Conservation (phyloP, 2,797 vertebrate genomes). For the Typhlichthys eigenmanni region DNA sequence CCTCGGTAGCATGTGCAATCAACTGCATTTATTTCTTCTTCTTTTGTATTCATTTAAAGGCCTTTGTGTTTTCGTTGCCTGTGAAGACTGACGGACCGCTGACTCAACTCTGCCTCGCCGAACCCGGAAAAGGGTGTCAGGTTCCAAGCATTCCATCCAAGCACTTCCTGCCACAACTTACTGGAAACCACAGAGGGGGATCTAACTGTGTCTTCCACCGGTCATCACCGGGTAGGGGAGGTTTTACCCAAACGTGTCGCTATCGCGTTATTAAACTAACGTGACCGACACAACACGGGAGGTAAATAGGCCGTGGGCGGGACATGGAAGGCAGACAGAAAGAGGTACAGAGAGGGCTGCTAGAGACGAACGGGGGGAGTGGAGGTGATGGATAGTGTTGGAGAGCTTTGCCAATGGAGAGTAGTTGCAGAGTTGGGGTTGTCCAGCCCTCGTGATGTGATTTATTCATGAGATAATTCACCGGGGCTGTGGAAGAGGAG, state of each 20-base stretch:
- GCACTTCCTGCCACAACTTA: slow-evolving; percentile 66
- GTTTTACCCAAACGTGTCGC: slow-evolving; percentile 72
- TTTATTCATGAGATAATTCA: slow-evolving; percentile 77
- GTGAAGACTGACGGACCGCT: slow-evolving; percentile 27
- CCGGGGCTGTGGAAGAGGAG: slow-evolving; percentile 68
- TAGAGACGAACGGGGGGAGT: neutral
- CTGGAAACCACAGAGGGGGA: slow-evolving; percentile 61
- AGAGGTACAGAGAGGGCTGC: neutral
- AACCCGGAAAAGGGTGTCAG: slow-evolving; percentile 58
- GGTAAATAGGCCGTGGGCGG: neutral
- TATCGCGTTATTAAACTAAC: slow-evolving; percentile 66
- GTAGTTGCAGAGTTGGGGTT: slow-evolving; percentile 47
- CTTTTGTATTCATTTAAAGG: slow-evolving; percentile 18
- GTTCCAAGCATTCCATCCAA: slow-evolving; percentile 57
- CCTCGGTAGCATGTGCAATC: neutral
- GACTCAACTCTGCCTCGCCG: slow-evolving; percentile 51
- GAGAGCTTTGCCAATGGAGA: slow-evolving; percentile 55
- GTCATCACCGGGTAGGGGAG: slow-evolving; percentile 48
- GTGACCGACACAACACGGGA: slow-evolving; percentile 38
- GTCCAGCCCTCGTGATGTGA: slow-evolving; percentile 58
- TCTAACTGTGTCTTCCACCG: slow-evolving; percentile 64
- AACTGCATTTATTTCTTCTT: no score
- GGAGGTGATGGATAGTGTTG: slow-evolving; percentile 50
- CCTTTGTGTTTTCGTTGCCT: slow-evolving; percentile 32
- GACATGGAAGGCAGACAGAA: neutral